A percentile compares a stretch with the other conserved stretches of the same genome.
Evolutionary conservation across 2,113 vertebrate species (phyloP).

Genomic region (Mormoops blainvillei): DNA sequence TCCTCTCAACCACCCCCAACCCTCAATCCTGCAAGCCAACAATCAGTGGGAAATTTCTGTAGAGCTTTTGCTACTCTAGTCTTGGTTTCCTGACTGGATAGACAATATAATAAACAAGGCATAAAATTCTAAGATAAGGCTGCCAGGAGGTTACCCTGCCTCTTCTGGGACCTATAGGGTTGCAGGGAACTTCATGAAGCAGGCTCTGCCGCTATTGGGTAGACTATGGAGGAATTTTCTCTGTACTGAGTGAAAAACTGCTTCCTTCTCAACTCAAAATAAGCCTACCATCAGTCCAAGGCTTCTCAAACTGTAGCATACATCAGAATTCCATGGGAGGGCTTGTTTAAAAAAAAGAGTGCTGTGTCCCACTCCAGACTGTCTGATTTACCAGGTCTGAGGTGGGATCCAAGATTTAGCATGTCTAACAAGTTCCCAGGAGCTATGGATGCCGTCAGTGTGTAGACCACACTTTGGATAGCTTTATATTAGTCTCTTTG

Average conservation of each 20-base stretch:
- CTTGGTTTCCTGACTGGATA: background rate
- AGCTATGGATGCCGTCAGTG: background rate
- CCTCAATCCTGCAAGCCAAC: background rate
- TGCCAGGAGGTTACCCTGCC: background rate
- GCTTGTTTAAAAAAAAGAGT: background rate
- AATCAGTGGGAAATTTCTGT: background rate
- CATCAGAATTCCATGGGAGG: background rate
- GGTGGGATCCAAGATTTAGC: background rate
- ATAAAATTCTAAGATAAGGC: background rate
- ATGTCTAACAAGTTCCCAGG: background rate
- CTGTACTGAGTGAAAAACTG: background rate
- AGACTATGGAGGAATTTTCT: background rate
- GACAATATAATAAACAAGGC: background rate
- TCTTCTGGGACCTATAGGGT: background rate
- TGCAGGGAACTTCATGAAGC: background rate
- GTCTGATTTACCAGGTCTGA: background rate
- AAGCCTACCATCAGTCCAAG: background rate
- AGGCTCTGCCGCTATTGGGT: background rate
- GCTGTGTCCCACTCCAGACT: background rate
- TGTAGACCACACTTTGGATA: background rate
- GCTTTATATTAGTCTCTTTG: background rate
- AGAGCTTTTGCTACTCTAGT: background rate
- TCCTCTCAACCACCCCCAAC: background rate
- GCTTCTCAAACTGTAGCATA: background rate
- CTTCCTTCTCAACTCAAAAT: background rate